Conservation (phyloP, 2,113 vertebrate genomes). For the Numenius arquata region DNA sequence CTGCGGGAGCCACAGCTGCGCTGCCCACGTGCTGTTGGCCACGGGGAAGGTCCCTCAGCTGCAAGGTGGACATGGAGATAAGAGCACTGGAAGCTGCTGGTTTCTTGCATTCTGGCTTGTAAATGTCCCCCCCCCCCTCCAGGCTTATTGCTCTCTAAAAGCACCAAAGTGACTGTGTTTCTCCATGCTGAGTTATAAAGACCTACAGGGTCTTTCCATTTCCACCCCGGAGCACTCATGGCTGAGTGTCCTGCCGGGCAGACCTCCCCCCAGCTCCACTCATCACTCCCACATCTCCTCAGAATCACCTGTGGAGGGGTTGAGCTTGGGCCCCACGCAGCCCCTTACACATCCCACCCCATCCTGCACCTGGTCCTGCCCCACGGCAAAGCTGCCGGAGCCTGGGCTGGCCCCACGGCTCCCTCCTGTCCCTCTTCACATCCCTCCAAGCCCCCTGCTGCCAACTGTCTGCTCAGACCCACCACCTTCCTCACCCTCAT, state of each 20-base stretch:
- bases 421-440: not conserved
- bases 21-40: not conserved
- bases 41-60: not conserved
- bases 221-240: not conserved
- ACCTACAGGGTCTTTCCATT: not conserved
- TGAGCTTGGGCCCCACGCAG: not conserved
- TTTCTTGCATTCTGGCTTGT: not conserved
- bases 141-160: not conserved
- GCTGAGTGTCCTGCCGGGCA: not conserved
- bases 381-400: not conserved
- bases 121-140: not conserved
- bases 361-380: not conserved
- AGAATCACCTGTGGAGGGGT: not conserved
- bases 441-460: not conserved
- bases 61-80: not conserved
- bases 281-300: not conserved
- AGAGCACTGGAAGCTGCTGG: not conserved
- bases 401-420: accelerated
- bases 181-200: not conserved
- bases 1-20: not conserved
- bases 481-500: not conserved
- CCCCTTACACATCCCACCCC: not conserved
- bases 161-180: not conserved
- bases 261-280: not conserved
- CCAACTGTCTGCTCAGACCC: not conserved